phyloP scores from a whole-genome alignment of 2,888 invertebrate species.

The Dichetophora obliterata region DNA sequence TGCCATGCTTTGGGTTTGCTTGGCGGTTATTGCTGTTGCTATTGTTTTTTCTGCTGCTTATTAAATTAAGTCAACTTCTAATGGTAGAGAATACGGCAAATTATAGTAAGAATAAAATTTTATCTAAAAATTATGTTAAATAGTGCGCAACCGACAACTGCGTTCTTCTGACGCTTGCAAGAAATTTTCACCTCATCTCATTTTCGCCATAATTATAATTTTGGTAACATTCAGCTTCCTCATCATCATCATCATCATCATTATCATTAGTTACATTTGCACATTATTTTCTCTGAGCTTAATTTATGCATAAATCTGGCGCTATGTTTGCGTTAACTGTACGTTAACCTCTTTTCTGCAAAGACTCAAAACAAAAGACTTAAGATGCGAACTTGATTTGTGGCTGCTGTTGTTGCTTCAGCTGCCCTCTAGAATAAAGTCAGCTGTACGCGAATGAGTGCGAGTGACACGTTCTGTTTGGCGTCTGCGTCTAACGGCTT shows the following conservation, averaged over 20 bases:
- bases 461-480: too few species aligned
- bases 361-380: slow-evolving; percentile 15
- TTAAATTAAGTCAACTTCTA: slow-evolving; percentile 41
- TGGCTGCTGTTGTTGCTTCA: not conserved
- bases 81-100: too few species aligned
- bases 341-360: not conserved
- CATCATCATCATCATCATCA: not conserved
- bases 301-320: not conserved
- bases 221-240: not conserved
- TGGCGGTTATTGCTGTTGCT: not conserved
- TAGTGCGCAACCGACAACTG: too few species aligned
- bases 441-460: too few species aligned
- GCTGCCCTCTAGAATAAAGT: not conserved
- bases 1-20: not conserved
- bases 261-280: not conserved
- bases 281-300: not conserved
- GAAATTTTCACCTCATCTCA: not conserved
- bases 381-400: slow-evolving; percentile 22
- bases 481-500: too few species aligned
- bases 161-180: not conserved
- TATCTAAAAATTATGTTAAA: too few species aligned
- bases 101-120: too few species aligned
- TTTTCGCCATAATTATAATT: not conserved
- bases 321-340: not conserved
- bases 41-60: slow-evolving; percentile 36